Percentiles rank a stretch among this genome's conserved stretches.
These are phyloP conservation scores for Acanthiza pusilla DNA, from an alignment of 2,797 vertebrate genomes.

Conservation along the genomic window DNA sequence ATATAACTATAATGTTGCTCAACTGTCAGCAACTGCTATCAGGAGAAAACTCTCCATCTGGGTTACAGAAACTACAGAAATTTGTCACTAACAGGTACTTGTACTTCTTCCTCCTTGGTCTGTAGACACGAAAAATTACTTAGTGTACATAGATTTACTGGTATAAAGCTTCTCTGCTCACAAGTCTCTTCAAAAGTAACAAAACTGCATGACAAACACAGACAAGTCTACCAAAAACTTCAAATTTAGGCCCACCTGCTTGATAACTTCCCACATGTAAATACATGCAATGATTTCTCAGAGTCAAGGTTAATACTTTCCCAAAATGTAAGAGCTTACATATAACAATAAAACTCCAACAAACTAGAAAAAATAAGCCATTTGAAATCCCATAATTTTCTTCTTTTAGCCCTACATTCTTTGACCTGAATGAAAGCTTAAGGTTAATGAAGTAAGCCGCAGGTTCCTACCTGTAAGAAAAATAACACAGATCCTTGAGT, in stretches of 20 bases:
- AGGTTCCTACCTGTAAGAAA: conserved; percentile 60
- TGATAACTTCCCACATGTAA: background rate
- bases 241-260: background rate
- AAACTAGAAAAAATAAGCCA: background rate
- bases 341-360: background rate
- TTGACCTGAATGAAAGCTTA: conserved; percentile 58
- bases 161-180: background rate
- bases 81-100: background rate
- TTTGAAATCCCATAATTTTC: background rate
- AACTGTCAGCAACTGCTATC: background rate
- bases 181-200: background rate
- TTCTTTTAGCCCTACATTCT: conserved; percentile 32
- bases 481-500: conserved; percentile 59
- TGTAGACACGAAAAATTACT: background rate
- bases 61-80: background rate
- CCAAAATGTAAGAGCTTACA: background rate
- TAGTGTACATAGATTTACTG: background rate
- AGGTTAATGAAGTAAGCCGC: conserved; percentile 69
- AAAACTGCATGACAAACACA: background rate
- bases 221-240: background rate
- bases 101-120: background rate
- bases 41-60: background rate
- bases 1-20: background rate
- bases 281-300: background rate
- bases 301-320: background rate